Percentiles rank a stretch among this genome's conserved stretches.
Evolutionary conservation across 2,888 invertebrate genomes (phyloP).

Genomic region (Drosophila cyrtoloma): DNA sequence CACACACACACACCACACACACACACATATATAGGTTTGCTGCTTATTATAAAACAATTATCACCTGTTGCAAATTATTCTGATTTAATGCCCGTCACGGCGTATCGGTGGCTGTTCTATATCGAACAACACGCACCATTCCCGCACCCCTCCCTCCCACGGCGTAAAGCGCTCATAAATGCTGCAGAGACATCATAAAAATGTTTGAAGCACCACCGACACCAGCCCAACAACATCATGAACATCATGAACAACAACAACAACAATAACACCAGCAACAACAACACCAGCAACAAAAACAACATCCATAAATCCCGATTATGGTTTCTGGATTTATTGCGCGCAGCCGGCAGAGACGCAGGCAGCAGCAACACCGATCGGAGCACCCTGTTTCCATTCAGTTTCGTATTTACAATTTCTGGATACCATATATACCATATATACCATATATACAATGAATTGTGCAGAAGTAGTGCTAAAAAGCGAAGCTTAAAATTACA

Average conservation of each 20-base stretch:
- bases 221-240: slow-evolving; percentile 49
- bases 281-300: slow-evolving; percentile 54
- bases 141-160: slow-evolving; percentile 15
- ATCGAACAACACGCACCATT: slow-evolving; percentile 29
- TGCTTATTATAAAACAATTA: slow-evolving; percentile 80
- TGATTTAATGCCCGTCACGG: slow-evolving; percentile 74
- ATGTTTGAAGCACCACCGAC: slow-evolving; percentile 76
- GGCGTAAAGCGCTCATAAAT: slow-evolving; percentile 68
- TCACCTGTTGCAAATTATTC: slow-evolving; percentile 81
- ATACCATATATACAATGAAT: background rate
- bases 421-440: background rate
- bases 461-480: background rate
- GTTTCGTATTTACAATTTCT: background rate
- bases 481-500: background rate
- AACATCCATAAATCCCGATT: slow-evolving; percentile 80
- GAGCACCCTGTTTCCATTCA: slow-evolving; percentile 34
- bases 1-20: background rate
- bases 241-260: slow-evolving; percentile 33
- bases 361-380: slow-evolving; percentile 26
- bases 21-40: slow-evolving; percentile 6
- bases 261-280: slow-evolving; percentile 39
- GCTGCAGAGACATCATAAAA: slow-evolving; percentile 81
- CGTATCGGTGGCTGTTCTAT: slow-evolving; percentile 73
- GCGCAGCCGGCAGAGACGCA: slow-evolving; percentile 40
- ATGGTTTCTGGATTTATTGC: slow-evolving; percentile 81